Conservation (phyloP, 2,888 invertebrate species). For the Cerceris rybyensis region DNA sequence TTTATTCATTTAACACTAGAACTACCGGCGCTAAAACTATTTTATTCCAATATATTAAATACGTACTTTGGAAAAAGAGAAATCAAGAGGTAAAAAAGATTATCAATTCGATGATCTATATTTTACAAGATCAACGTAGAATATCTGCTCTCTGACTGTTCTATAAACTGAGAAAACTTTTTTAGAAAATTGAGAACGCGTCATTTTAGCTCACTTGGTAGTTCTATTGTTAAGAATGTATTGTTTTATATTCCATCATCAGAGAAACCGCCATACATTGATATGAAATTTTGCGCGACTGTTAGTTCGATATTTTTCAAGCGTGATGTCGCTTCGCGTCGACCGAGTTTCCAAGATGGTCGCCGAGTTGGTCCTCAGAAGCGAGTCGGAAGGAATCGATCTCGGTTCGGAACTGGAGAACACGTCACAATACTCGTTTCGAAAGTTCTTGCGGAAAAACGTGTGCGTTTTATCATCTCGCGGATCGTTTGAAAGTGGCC, state of each 20-base stretch:
- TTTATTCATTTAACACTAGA: too few species aligned
- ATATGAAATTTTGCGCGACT: conserved; percentile 20
- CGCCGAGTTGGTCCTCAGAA: conserved; percentile 48
- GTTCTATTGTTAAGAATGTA: too few species aligned
- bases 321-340: background rate
- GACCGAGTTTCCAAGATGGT: conserved; percentile 62
- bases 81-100: too few species aligned
- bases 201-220: too few species aligned
- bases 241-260: background rate
- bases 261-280: conserved; percentile 29
- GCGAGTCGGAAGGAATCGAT: conserved; percentile 70
- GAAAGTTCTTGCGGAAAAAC: conserved; percentile 44
- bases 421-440: conserved; percentile 58
- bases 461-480: conserved; percentile 38
- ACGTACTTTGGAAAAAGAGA: too few species aligned
- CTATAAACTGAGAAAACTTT: too few species aligned
- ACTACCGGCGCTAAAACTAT: too few species aligned
- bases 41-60: too few species aligned
- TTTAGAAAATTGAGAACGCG: too few species aligned
- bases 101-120: too few species aligned
- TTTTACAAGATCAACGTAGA: too few species aligned
- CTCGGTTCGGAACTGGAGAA: conserved; percentile 62
- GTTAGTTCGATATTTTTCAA: background rate
- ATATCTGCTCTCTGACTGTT: too few species aligned
- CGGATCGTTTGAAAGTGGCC: conserved; percentile 30